Conservation (phyloP, 2,888 invertebrate species). For the Exocentrus adspersus region DNA sequence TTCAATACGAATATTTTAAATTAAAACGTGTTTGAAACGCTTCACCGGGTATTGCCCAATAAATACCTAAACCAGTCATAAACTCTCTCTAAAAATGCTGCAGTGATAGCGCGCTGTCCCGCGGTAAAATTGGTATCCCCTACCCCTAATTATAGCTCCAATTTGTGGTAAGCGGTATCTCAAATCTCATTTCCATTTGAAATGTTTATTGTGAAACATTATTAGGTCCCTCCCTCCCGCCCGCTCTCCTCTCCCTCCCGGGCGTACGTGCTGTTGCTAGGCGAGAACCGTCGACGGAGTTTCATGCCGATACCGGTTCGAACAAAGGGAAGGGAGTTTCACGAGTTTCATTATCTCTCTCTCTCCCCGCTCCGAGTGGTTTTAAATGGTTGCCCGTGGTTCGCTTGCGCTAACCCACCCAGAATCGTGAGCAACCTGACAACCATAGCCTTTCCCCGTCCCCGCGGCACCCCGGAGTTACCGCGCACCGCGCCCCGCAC, state of each 20-base stretch:
- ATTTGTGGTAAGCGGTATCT: slow-evolving; percentile 38
- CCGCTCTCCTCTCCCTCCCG: too few relatives aligned
- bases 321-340: slow-evolving; percentile 49
- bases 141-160: slow-evolving; percentile 29
- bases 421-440: slow-evolving; percentile 31
- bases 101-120: slow-evolving; percentile 36
- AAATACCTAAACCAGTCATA: slow-evolving; percentile 35
- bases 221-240: slow-evolving; percentile 53
- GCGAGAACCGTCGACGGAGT: slow-evolving; percentile 42
- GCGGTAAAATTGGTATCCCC: slow-evolving; percentile 23
- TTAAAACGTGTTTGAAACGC: slow-evolving; percentile 15
- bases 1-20: slow-evolving; percentile 27
- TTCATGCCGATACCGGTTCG: slow-evolving; percentile 37
- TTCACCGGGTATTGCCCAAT: slow-evolving; percentile 10
- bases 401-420: slow-evolving; percentile 49
- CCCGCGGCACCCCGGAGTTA: slow-evolving; percentile 22
- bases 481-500: slow-evolving; percentile 21
- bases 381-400: slow-evolving; percentile 51
- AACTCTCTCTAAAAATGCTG: slow-evolving; percentile 36
- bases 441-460: slow-evolving; percentile 41
- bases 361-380: slow-evolving; percentile 46
- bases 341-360: slow-evolving; percentile 44
- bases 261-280: slow-evolving; percentile 49
- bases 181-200: slow-evolving; percentile 46
- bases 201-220: slow-evolving; percentile 44